phyloP scores from a whole-genome alignment of 2,797 vertebrate species.

The Anabas testudineus region DNA sequence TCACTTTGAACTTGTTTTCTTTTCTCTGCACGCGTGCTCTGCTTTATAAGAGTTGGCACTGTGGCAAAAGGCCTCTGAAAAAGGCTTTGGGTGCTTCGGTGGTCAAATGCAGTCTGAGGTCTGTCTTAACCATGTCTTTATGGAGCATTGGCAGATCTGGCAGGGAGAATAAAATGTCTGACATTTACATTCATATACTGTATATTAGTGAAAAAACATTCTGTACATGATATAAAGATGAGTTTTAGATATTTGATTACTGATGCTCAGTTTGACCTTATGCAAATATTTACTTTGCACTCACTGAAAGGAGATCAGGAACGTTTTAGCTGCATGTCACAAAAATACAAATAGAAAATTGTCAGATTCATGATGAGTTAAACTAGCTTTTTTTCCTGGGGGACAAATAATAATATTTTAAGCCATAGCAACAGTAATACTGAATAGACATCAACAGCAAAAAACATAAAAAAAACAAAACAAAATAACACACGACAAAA shows the following conservation, averaged over 20 bases:
- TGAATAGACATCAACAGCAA: conserved; percentile 35
- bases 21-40: conserved; percentile 45
- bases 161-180: conserved; percentile 51
- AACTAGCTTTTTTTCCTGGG: conserved; percentile 18
- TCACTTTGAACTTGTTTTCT: conserved; percentile 50
- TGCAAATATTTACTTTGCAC: conserved; percentile 17
- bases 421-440: conserved; percentile 47
- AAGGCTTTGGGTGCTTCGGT: conserved; percentile 46
- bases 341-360: conserved; percentile 5
- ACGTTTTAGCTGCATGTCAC: neutral
- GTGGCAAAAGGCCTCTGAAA: conserved; percentile 52
- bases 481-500: conserved; percentile 51
- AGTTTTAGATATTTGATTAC: conserved; percentile 1
- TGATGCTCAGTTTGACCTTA: conserved; percentile 3
- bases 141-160: conserved; percentile 48
- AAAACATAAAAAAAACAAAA: conserved; percentile 20
- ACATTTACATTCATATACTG: conserved; percentile 39
- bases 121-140: conserved; percentile 49
- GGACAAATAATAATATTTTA: conserved; percentile 38
- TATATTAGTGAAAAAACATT: conserved; percentile 17
- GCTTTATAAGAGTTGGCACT: conserved; percentile 47
- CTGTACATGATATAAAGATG: conserved; percentile 1
- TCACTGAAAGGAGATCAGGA: conserved; percentile 3
- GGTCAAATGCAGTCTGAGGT: conserved; percentile 56
- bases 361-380: conserved; percentile 4